phyloP scores from a whole-genome alignment of 2,113 vertebrate genomes.

The Carassius carassius region DNA sequence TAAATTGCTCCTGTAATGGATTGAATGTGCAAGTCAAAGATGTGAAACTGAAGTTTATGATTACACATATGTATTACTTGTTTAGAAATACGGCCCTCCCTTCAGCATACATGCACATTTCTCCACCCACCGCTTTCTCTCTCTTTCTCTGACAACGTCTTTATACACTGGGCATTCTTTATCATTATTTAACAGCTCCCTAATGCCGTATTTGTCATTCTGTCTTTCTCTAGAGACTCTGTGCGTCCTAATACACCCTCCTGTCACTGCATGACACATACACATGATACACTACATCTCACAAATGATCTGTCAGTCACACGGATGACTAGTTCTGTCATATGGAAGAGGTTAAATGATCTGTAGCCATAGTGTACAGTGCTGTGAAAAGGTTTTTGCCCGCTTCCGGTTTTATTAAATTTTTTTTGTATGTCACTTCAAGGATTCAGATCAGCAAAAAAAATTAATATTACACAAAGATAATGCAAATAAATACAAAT shows the following conservation, averaged over 20 bases:
- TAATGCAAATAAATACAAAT: too few relatives aligned
- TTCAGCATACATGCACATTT: neutral
- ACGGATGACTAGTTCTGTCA: slow-evolving; percentile 45
- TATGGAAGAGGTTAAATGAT: neutral
- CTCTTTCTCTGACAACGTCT: slow-evolving; percentile 31
- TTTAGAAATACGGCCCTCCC: slow-evolving; percentile 1
- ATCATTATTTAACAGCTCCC: slow-evolving; percentile 55
- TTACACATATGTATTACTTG: slow-evolving; percentile 20
- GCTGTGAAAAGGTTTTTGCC: too few relatives aligned
- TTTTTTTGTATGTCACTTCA: too few relatives aligned
- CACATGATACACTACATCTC: slow-evolving; percentile 39
- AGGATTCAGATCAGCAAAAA: too few relatives aligned
- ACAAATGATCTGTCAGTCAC: slow-evolving; percentile 46
- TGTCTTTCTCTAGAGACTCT: slow-evolving; percentile 35
- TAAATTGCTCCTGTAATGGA: slow-evolving; percentile 38
- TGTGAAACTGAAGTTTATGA: slow-evolving; percentile 23
- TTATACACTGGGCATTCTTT: slow-evolving; percentile 48
- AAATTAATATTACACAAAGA: too few relatives aligned
- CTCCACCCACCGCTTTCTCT: slow-evolving; percentile 21
- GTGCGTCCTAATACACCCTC: slow-evolving; percentile 46
- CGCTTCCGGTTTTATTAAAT: too few relatives aligned
- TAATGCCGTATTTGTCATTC: slow-evolving; percentile 56
- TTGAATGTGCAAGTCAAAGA: neutral
- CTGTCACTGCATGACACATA: slow-evolving; percentile 51
- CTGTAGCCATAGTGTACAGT: neutral